A percentile compares a stretch with the other conserved stretches of the same genome.
Evolutionary conservation across 30 jellyfish, hydroid and myxozoan genomes (phyloP).

Genomic region (Haliclystus octoradiatus): DNA sequence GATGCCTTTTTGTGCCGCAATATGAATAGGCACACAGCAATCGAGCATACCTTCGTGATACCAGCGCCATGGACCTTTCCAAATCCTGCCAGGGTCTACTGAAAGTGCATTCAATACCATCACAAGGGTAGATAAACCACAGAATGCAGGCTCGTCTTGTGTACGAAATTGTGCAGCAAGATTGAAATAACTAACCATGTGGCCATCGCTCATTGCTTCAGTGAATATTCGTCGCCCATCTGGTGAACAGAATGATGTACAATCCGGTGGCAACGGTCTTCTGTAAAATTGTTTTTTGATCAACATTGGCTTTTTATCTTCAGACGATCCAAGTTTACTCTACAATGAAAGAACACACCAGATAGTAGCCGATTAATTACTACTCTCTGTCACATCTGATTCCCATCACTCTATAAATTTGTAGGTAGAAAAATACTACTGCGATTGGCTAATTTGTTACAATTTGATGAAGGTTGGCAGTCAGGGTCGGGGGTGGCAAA

Average conservation of each 20-base stretch:
- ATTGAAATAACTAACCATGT: slow-evolving; percentile 49
- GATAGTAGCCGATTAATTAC: too few species aligned
- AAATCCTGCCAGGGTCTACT: slow-evolving; percentile 66
- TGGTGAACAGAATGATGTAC: slow-evolving; percentile 56
- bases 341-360: background rate
- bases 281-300: slow-evolving; percentile 38
- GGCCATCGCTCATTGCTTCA: slow-evolving; percentile 53
- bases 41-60: slow-evolving; percentile 83
- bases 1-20: slow-evolving; percentile 58
- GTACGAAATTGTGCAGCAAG: slow-evolving; percentile 82
- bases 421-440: too few species aligned
- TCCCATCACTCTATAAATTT: too few species aligned
- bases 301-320: background rate
- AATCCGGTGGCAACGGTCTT: slow-evolving; percentile 44
- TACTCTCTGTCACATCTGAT: too few species aligned
- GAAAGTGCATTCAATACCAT: slow-evolving; percentile 70
- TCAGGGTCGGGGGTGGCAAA: too few species aligned
- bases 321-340: background rate
- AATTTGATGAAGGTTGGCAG: too few species aligned
- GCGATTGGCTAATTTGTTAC: too few species aligned
- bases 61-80: slow-evolving; percentile 92
- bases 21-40: slow-evolving; percentile 64
- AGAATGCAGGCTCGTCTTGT: slow-evolving; percentile 82
- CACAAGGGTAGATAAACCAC: slow-evolving; percentile 81
- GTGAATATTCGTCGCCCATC: slow-evolving; percentile 58